Percentiles rank a stretch among this genome's conserved stretches.
These are phyloP conservation scores for Tychaedon coryphoeus DNA, from an alignment of 2,113 vertebrate genomes.

Conservation along the genomic window DNA sequence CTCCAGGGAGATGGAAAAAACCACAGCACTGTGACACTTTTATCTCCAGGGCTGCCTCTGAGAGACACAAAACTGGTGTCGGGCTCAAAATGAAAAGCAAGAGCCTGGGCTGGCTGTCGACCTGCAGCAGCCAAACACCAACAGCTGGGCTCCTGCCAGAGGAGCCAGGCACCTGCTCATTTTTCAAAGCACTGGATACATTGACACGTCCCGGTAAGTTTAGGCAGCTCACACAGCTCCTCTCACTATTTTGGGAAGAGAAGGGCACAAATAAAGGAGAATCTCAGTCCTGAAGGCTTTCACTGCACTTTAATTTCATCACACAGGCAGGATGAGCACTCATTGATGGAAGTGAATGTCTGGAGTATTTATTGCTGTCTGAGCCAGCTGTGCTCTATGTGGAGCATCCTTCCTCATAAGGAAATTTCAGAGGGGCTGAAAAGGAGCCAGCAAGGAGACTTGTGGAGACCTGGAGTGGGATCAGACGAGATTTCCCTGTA, in stretches of 20 bases:
- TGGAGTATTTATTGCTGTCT: background rate
- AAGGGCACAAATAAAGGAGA: background rate
- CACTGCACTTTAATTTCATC: background rate
- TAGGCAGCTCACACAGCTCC: background rate
- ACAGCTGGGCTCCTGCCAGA: background rate
- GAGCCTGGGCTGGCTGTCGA: background rate
- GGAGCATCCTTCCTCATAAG: background rate
- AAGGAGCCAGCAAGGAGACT: background rate
- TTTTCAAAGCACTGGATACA: background rate
- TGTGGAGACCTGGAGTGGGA: background rate
- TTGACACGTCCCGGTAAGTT: accelerated
- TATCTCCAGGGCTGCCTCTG: background rate
- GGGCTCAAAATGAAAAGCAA: background rate
- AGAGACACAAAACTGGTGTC: background rate
- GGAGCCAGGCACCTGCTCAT: accelerated
- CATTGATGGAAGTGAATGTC: background rate
- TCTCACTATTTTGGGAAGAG: background rate
- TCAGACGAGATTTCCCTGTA: background rate
- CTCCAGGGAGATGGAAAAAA: background rate
- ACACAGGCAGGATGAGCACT: background rate
- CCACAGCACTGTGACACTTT: background rate
- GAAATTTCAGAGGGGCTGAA: background rate
- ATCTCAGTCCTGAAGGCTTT: background rate
- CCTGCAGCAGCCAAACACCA: background rate
- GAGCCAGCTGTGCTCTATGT: background rate